phyloP scores from a whole-genome alignment of 2,113 vertebrate genomes.

The Oplegnathus fasciatus region DNA sequence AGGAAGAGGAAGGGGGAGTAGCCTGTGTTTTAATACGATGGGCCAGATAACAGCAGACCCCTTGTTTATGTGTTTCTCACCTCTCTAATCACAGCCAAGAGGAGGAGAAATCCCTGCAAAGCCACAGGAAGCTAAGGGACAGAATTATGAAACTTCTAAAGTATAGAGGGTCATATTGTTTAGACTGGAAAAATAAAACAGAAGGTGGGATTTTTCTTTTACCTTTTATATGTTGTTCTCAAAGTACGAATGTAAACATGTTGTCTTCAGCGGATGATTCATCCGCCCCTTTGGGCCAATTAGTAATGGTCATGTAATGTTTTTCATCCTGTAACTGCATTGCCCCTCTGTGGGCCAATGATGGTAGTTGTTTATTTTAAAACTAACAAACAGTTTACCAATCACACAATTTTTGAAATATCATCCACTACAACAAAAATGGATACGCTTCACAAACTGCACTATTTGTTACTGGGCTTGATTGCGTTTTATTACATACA shows the following conservation, averaged over 20 bases:
- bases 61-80: slow-evolving; percentile 80
- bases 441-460: fast-evolving
- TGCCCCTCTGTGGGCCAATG: background rate
- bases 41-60: slow-evolving; percentile 71
- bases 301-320: slow-evolving; percentile 22
- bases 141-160: slow-evolving; percentile 39
- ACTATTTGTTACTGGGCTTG: background rate
- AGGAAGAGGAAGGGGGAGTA: slow-evolving; percentile 78
- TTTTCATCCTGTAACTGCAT: slow-evolving; percentile 11
- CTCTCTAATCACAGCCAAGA: slow-evolving; percentile 65
- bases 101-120: slow-evolving; percentile 22
- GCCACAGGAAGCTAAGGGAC: slow-evolving; percentile 25
- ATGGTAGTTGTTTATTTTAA: background rate
- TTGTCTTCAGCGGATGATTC: slow-evolving; percentile 14
- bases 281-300: slow-evolving; percentile 26
- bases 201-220: background rate
- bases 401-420: background rate
- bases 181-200: slow-evolving; percentile 1
- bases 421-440: background rate
- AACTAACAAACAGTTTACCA: background rate
- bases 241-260: slow-evolving; percentile 37
- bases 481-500: background rate
- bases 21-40: slow-evolving; percentile 77
- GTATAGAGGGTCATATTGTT: slow-evolving; percentile 14
- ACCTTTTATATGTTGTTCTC: slow-evolving; percentile 1